Conservation (phyloP, 2,888 invertebrate genomes). For the Protophormia terraenovae region DNA sequence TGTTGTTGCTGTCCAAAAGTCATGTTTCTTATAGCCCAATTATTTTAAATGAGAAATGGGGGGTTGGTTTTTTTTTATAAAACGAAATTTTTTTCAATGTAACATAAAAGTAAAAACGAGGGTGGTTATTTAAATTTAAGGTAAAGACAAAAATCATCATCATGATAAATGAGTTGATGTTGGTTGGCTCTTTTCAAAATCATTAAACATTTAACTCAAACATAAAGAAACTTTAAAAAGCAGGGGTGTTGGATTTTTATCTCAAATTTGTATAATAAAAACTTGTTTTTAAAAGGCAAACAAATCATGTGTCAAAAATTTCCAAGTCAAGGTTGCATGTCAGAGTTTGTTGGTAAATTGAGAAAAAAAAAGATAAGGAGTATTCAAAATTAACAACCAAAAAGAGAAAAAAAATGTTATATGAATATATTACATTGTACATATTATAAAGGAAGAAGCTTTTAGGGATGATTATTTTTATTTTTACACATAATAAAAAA, state of each 20-base stretch:
- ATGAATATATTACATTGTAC: background rate
- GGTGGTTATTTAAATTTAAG: background rate
- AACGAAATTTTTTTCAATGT: background rate
- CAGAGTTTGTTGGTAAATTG: background rate
- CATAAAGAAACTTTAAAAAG: background rate
- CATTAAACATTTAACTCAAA: no score
- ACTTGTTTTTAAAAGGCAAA: no score
- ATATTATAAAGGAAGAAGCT: background rate
- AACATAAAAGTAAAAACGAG: background rate
- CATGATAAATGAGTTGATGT: background rate
- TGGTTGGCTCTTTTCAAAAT: no score
- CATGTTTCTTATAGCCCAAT: conserved; percentile 24
- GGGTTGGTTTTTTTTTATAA: background rate
- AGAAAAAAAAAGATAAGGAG: no score
- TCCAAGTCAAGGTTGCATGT: background rate
- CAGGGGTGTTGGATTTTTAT: background rate
- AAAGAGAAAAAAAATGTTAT: background rate
- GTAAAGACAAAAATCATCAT: background rate
- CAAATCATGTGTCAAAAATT: background rate
- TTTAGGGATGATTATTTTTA: background rate
- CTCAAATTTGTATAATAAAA: background rate
- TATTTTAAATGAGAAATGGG: background rate
- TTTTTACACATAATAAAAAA: background rate
- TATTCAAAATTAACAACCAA: background rate
- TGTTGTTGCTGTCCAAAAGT: background rate